Evolutionary conservation across 2,888 invertebrate species (phyloP).

Genomic region (Suillia variegata): DNA sequence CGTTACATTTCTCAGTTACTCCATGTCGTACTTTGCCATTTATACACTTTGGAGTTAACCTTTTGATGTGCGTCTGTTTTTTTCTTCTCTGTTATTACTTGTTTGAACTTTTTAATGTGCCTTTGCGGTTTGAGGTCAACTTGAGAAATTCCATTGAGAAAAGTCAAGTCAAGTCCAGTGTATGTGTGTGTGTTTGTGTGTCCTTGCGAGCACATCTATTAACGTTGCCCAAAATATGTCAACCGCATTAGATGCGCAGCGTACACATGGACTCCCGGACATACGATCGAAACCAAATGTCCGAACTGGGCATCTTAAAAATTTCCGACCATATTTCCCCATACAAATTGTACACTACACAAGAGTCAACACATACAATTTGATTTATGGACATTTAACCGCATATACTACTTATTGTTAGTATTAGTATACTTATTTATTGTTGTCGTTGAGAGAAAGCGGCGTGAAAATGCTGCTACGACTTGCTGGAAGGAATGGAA

Average conservation of each 20-base stretch:
- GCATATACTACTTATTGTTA: slow-evolving; percentile 45
- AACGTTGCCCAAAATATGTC: slow-evolving; percentile 48
- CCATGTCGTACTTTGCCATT: slow-evolving; percentile 5
- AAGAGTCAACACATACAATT: slow-evolving; percentile 38
- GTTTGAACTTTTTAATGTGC: slow-evolving; percentile 43
- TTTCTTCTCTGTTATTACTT: slow-evolving; percentile 39
- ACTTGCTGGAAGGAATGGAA: slow-evolving; percentile 38
- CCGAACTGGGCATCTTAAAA: slow-evolving; percentile 44
- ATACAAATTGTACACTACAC: background rate
- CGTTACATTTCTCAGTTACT: slow-evolving; percentile 2
- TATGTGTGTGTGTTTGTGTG: slow-evolving; percentile 24
- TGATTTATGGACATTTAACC: slow-evolving; percentile 61
- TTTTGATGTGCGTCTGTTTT: too few relatives aligned
- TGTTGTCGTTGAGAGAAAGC: slow-evolving; percentile 24
- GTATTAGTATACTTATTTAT: slow-evolving; percentile 34
- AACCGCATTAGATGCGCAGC: slow-evolving; percentile 45
- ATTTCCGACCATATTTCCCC: slow-evolving; percentile 32
- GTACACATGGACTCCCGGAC: too few relatives aligned
- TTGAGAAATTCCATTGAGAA: slow-evolving; percentile 39
- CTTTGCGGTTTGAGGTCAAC: slow-evolving; percentile 50
- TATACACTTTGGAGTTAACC: slow-evolving; percentile 17
- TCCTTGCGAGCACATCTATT: slow-evolving; percentile 38
- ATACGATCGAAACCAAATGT: background rate
- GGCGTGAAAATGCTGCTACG: slow-evolving; percentile 32
- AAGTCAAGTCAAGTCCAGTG: slow-evolving; percentile 19